Conservation (phyloP, 2,888 invertebrate genomes). For the Callyntrura guangdongensis region DNA sequence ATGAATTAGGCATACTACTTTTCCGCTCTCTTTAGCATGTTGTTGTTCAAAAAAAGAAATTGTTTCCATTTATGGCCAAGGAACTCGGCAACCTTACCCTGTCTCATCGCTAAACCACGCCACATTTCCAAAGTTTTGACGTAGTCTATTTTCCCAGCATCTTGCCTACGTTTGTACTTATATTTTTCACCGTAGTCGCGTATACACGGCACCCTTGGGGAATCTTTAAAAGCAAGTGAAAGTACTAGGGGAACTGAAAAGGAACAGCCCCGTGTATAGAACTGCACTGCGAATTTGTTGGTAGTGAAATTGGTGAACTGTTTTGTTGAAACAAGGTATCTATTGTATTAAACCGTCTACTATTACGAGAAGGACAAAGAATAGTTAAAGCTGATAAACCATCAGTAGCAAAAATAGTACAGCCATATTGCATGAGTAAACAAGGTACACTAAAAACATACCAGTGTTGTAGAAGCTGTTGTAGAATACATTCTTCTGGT, state of each 20-base stretch:
- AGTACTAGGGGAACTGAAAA: slow-evolving; percentile 29
- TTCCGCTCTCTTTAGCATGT: slow-evolving; percentile 52
- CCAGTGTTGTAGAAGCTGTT: no score
- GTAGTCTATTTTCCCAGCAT: slow-evolving; percentile 42
- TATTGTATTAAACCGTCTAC: neutral
- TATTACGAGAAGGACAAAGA: neutral
- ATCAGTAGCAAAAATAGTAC: no score
- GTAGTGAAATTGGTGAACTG: slow-evolving; percentile 6
- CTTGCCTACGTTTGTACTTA: slow-evolving; percentile 4
- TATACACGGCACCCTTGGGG: slow-evolving; percentile 55
- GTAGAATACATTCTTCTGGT: no score
- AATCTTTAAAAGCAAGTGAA: slow-evolving; percentile 56
- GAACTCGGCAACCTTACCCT: slow-evolving; percentile 41
- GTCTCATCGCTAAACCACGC: slow-evolving; percentile 52
- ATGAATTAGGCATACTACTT: slow-evolving; percentile 53
- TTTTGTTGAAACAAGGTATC: neutral
- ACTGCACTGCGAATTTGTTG: slow-evolving; percentile 31
- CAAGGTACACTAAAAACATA: no score
- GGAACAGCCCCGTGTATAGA: slow-evolving; percentile 7
- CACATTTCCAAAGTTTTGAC: slow-evolving; percentile 67
- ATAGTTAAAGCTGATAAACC: neutral
- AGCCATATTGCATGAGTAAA: no score
- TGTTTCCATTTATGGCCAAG: slow-evolving; percentile 35
- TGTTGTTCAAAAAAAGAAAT: slow-evolving; percentile 35
- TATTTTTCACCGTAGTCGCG: slow-evolving; percentile 20